Evolutionary conservation across 2,888 invertebrate species (phyloP), one percentile per base, ranked within the genome.

Genomic region (Clunio marinus): DNA sequence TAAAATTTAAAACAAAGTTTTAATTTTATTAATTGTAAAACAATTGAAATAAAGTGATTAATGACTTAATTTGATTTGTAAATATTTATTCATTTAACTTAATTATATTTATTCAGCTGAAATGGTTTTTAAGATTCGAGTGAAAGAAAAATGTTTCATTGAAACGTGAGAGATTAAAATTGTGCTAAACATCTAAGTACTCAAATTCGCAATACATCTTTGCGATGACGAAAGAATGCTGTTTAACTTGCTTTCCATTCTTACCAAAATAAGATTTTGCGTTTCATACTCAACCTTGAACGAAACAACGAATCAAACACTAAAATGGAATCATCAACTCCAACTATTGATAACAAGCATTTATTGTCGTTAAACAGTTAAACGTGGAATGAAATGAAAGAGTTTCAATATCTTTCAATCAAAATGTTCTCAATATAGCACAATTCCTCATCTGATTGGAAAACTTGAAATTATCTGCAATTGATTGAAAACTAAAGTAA

Each of bases 21-120:
- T 41, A 41, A 41, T 41, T 41, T 41, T 41, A 41, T 41, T 41
- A 41, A 41, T 41, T 41, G 41, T 41, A 41, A 5, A 41, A 41
- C 41, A 41, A 41, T 41, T 41, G 41, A 41, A 41, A 41, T 41
- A 41, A 41, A 41, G 41, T 41, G 41, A 41, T 41, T 41, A 41
- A 41, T 41, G 10, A 41, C 41, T 5, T 41, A 41, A 41, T 41
- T 41, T 3, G 15, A 10, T n/a, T 32, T 2, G 41, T n/a, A n/a
- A n/a, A n/a, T n/a, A n/a, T n/a, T n/a, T n/a, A n/a, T n/a, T n/a
- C n/a, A n/a, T n/a, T n/a, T n/a, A n/a, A n/a, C n/a, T n/a, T n/a
- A n/a, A n/a, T n/a, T n/a, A n/a, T n/a, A n/a, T n/a, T n/a, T n/a
- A n/a, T n/a, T n/a, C n/a, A n/a, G n/a, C n/a, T n/a, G n/a, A n/a